phyloP scores from a whole-genome alignment of 1,140 invertebrate species.

The Chironomus striatipennis region DNA sequence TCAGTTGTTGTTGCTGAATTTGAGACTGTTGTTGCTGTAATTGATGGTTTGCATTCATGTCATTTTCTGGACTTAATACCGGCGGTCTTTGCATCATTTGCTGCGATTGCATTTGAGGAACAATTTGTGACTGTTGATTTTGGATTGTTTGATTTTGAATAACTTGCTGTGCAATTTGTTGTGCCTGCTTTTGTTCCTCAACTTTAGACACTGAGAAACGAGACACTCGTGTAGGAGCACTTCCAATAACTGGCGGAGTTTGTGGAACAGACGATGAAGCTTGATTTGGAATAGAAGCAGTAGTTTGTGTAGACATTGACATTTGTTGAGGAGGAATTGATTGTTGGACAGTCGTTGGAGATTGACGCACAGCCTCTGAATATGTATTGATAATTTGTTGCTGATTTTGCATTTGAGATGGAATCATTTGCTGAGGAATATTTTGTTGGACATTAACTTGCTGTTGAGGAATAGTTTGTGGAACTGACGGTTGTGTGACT shows the following conservation, averaged over 20 bases:
- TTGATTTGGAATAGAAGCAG: not conserved
- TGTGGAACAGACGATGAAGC: not conserved
- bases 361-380: not conserved
- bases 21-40: too few relatives aligned
- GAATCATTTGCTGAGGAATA: too few relatives aligned
- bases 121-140: not conserved
- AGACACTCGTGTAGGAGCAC: slow-evolving; percentile 33
- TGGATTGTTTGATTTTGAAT: slow-evolving; percentile 23
- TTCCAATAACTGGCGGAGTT: not conserved
- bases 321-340: slow-evolving; percentile 13
- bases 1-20: too few relatives aligned
- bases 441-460: slow-evolving; percentile 26
- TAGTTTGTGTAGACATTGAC: not conserved
- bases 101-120: not conserved
- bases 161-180: not conserved
- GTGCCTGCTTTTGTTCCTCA: slow-evolving; percentile 27
- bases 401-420: too few relatives aligned
- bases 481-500: not conserved
- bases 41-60: too few relatives aligned
- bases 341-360: slow-evolving; percentile 3
- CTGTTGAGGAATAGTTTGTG: slow-evolving; percentile 21
- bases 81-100: not conserved
- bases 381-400: not conserved
- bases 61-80: not conserved
- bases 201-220: slow-evolving; percentile 38